phyloP scores from a whole-genome alignment of 2,888 invertebrate species.

The Chrysotoxum bicinctum region DNA sequence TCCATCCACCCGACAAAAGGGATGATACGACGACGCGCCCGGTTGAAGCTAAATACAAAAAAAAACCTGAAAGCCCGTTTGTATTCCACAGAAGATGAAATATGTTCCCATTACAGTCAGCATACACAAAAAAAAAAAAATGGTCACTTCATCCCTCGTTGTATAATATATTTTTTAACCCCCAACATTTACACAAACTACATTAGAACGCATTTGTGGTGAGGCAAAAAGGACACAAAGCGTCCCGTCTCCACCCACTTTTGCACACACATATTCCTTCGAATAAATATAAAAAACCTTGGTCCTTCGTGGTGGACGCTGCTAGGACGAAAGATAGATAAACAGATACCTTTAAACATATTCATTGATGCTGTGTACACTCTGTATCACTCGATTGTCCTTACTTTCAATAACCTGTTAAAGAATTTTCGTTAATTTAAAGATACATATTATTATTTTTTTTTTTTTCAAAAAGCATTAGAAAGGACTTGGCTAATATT shows the following conservation, averaged over 20 bases:
- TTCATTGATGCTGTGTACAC: slow-evolving; percentile 10
- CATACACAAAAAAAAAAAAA: slow-evolving; percentile 67
- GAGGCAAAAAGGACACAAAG: slow-evolving; percentile 60
- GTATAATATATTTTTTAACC: slow-evolving; percentile 56
- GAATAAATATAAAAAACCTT: slow-evolving; percentile 12
- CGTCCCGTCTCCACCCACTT: slow-evolving; percentile 60
- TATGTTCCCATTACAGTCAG: slow-evolving; percentile 72
- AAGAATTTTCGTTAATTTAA: no score
- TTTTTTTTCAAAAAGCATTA: no score
- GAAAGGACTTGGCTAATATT: no score
- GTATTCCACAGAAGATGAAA: slow-evolving; percentile 60
- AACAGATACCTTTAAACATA: slow-evolving; percentile 29
- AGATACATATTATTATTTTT: no score
- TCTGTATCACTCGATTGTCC: neutral
- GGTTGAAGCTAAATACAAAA: slow-evolving; percentile 55
- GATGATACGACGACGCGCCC: slow-evolving; percentile 44
- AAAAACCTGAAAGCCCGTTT: slow-evolving; percentile 28
- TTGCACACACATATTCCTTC: slow-evolving; percentile 55
- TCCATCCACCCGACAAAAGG: slow-evolving; percentile 55
- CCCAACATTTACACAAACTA: slow-evolving; percentile 65
- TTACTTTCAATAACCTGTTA: no score
- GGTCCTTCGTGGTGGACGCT: slow-evolving; percentile 52
- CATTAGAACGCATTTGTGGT: slow-evolving; percentile 68
- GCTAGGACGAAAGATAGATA: slow-evolving; percentile 38
- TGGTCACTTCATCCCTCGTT: slow-evolving; percentile 72